Evolutionary conservation across 2,113 vertebrate genomes (phyloP).

Genomic region (human (Homo sapiens)): DNA sequence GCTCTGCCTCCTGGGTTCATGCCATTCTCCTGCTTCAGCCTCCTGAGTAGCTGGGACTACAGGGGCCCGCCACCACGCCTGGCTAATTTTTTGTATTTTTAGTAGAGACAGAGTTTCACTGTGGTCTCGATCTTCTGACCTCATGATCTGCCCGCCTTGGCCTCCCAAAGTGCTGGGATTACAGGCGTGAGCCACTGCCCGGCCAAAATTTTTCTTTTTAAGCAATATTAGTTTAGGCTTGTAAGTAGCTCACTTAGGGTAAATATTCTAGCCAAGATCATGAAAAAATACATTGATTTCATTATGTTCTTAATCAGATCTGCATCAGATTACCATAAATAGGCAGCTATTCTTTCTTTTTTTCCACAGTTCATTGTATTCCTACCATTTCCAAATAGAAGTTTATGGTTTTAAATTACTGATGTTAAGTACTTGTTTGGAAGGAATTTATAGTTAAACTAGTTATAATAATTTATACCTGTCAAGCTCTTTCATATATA

Average conservation of each 20-base stretch:
- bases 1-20: too few relatives aligned
- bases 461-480: neutral
- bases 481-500: neutral
- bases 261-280: slow-evolving; percentile 24
- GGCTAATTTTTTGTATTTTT: too few relatives aligned
- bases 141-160: too few relatives aligned
- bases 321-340: neutral
- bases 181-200: too few relatives aligned
- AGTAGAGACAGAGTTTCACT: too few relatives aligned
- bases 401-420: slow-evolving; percentile 15
- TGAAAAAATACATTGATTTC: neutral
- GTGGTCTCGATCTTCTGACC: too few relatives aligned
- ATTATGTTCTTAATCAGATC: slow-evolving; percentile 2
- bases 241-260: slow-evolving; percentile 27
- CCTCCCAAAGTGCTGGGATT: too few relatives aligned
- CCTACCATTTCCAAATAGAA: slow-evolving; percentile 3
- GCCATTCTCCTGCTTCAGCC: too few relatives aligned
- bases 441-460: neutral
- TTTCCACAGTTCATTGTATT: slow-evolving; percentile 10
- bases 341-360: neutral
- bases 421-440: slow-evolving; percentile 18
- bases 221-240: neutral
- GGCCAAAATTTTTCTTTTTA: slow-evolving; percentile 20
- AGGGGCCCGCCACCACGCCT: too few relatives aligned
- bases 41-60: too few relatives aligned